Conservation (phyloP, 1,140 invertebrate species). For the Pogonus chalceus region DNA sequence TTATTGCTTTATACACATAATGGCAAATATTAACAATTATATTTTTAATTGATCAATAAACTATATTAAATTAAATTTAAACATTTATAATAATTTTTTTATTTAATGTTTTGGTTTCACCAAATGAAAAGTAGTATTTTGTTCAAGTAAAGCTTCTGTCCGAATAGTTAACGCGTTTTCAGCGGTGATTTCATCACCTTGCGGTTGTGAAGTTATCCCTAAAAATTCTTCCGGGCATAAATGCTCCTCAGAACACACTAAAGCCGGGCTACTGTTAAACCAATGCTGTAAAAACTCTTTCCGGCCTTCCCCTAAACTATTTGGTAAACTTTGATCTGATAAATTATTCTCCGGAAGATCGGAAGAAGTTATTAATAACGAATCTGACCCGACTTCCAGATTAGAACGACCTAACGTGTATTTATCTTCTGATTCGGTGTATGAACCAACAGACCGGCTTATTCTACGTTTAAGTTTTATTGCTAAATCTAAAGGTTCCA, state of each 20-base stretch:
- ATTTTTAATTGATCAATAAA: too few relatives aligned
- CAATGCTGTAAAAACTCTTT: slow-evolving; percentile 25
- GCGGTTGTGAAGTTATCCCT: slow-evolving; percentile 11
- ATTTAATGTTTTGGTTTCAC: slow-evolving; percentile 27
- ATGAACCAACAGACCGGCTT: slow-evolving; percentile 22
- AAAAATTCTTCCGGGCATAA: slow-evolving; percentile 23
- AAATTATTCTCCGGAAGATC: not conserved
- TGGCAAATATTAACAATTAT: too few relatives aligned
- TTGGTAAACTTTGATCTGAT: slow-evolving; percentile 1
- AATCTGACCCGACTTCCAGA: slow-evolving; percentile 20
- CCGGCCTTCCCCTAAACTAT: slow-evolving; percentile 12
- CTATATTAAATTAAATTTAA: too few relatives aligned
- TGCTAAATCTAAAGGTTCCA: slow-evolving; percentile 18
- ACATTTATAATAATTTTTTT: too few relatives aligned
- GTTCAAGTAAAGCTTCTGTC: slow-evolving; percentile 28
- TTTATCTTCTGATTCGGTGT: slow-evolving; percentile 15
- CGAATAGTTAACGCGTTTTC: slow-evolving; percentile 24
- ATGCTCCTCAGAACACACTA: slow-evolving; percentile 21
- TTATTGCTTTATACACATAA: too few relatives aligned
- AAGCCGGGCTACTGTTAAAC: slow-evolving; percentile 20
- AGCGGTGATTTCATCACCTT: not conserved
- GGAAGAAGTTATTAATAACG: slow-evolving; percentile 13
- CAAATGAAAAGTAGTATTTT: slow-evolving; percentile 30
- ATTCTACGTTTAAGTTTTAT: slow-evolving; percentile 2
- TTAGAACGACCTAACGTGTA: slow-evolving; percentile 1